Base-by-base conservation (phyloP, 1,140 invertebrate genomes). In the Antheraea mylitta region DNA sequence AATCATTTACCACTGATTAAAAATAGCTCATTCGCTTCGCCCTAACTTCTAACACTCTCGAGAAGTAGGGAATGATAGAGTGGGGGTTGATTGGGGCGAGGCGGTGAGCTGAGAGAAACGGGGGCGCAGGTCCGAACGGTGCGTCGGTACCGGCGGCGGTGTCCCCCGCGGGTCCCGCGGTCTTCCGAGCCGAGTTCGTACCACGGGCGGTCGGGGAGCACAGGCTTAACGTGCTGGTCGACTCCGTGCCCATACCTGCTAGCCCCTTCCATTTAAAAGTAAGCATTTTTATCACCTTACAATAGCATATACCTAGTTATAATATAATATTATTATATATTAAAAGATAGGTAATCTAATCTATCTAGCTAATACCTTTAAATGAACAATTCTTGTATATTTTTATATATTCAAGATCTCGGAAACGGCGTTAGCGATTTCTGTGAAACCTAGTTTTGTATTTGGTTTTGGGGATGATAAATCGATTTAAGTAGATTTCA, bases 201-300 rank as follows among this genome's bases (percentile, higher is more conserved):
- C 97, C 97, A 7, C 93, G 96, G 75, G 93, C 96, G 30, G 97
- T 97, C 65, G 98, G 98, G 53, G 98, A 99, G 87, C 98, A 99
- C 88, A 95, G 96, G 72, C 97, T 99, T 70, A 95, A 96, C 79
- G 96, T 99, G 48, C 96, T 95, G 59, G 96, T 97, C 73, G 95
- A 95, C 77, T 96, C 96, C 73, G 92, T 95, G 73, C 94, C 96
- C 1, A 96, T 98, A 64, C 95, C 95, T 30, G 97, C 97, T 42
- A 98, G 97, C 81, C 98, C 98, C 7, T 99, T 98, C 92, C 95
- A 96, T 73, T 97, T 97, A 74, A 98, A 99, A 94, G 94, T 94
- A 77, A 73, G 67, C 67, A 62, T 66, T 18, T 67, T 11, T 67
- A n/a, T n/a, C n/a, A n/a, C n/a, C n/a, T n/a, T n/a, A n/a, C n/a